Base-by-base conservation (phyloP, 1,140 invertebrate species). In the Zaprionus camerounensis region DNA sequence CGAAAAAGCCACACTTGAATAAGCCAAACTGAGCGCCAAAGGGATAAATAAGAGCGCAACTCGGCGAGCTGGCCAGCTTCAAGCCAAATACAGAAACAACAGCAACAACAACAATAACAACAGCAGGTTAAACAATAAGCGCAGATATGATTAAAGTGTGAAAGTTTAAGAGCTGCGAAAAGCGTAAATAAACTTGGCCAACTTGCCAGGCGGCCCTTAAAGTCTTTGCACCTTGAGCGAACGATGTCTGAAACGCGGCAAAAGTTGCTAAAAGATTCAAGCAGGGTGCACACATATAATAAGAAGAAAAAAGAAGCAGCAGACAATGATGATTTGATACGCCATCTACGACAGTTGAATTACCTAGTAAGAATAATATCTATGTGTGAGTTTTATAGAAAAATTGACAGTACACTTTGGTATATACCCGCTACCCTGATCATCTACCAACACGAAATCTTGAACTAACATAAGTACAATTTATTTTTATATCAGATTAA, bases 31-130 rank as follows among this genome's bases (percentile, higher is more conserved):
- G 73, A 80, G 80, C 82, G 84, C 85, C 81, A 81, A 88, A 78
- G 74, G 81, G 85, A 76, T 88, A 88, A 88, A 88, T 79, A 90
- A 90, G 84, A 84, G 85, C 81, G 72, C 84, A 78, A 76, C 71
- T 51, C 64, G 26, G 56, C 68, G 69, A 68, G 53, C 53, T 61
- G 84, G 57, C 69, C 84, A 78, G 81, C 74, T 87, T 68, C 72
- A 76, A 81, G 78, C 72, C 53, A 74, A 61, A 64, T 63, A 65
- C 61, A 56, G 41, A 24, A 70, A 58, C 53, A 69, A 70, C 41
- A 59, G 24, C 55, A 38, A 28, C 44, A 36, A n/a, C 44, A 46
- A 17, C 17, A 17, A n/a, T n/a, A n/a, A 17, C 17, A 17, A 51
- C 41, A 62, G 65, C 61, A 67, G 70, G 64, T 78, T 53, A 82